Conservation (phyloP, 2,888 invertebrate genomes). For the Gortyna flavago region DNA sequence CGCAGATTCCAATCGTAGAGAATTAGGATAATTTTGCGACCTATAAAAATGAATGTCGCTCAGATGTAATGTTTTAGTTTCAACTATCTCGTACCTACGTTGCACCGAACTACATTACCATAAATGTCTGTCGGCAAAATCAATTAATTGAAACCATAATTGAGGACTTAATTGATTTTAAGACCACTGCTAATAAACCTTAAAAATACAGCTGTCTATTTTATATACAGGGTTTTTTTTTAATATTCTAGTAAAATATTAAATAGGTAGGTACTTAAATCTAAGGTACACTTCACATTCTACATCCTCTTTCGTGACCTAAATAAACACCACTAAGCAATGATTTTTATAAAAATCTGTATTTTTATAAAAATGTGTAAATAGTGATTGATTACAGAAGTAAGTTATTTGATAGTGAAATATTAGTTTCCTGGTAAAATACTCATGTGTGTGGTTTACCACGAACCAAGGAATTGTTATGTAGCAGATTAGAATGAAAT, state of each 20-base stretch:
- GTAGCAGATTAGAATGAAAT: not conserved
- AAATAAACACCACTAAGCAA: conserved; percentile 1
- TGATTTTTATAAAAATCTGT: conserved; percentile 15
- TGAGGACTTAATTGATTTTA: conserved; percentile 5
- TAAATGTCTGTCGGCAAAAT: conserved; percentile 29
- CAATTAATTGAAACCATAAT: conserved; percentile 26
- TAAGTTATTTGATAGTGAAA: conserved; percentile 8
- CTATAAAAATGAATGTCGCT: not conserved
- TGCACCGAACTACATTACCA: conserved; percentile 32
- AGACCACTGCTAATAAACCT: conserved; percentile 4
- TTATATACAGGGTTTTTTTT: conserved; percentile 2
- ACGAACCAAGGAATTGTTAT: not conserved
- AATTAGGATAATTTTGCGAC: not conserved
- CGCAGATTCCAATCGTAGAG: conserved; percentile 5
- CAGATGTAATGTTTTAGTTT: conserved; percentile 11
- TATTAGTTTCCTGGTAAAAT: not conserved
- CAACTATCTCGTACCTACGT: conserved; percentile 2
- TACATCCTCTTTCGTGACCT: conserved; percentile 9
- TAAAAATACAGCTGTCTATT: not conserved
- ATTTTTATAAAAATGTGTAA: no score
- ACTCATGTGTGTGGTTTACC: not conserved
- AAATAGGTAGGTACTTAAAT: not conserved
- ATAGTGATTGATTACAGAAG: conserved; percentile 20
- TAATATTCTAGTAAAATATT: conserved; percentile 21
- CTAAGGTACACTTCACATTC: conserved; percentile 1